A percentile compares a stretch with the other conserved stretches of the same genome.
Evolutionary conservation across 1,140 invertebrate genomes (phyloP).

Genomic region (Panagrolaimus sp.): DNA sequence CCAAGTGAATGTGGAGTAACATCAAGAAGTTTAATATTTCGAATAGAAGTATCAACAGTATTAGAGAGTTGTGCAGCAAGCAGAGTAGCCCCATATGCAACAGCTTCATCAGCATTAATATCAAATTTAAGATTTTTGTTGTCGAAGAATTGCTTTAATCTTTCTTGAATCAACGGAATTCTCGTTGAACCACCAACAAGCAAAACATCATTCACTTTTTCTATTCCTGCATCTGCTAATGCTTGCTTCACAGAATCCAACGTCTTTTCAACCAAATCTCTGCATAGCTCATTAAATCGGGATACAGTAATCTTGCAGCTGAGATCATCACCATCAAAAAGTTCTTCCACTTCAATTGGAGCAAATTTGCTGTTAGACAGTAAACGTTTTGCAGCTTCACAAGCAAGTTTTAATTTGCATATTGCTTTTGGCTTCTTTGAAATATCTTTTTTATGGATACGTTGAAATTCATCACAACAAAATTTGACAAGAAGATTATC

Average conservation of each 20-base stretch:
- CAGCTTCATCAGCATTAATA: slow-evolving; percentile 58
- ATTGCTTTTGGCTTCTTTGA: slow-evolving; percentile 80
- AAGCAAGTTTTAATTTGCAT: slow-evolving; percentile 80
- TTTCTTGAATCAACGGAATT: slow-evolving; percentile 71
- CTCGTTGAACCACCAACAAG: slow-evolving; percentile 92
- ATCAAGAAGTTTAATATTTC: background rate
- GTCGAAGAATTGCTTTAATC: slow-evolving; percentile 68
- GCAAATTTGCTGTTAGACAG: slow-evolving; percentile 86
- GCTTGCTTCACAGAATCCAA: slow-evolving; percentile 90
- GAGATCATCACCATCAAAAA: slow-evolving; percentile 91
- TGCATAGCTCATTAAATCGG: slow-evolving; percentile 83
- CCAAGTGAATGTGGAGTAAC: background rate
- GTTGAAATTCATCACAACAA: slow-evolving; percentile 90
- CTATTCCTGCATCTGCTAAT: slow-evolving; percentile 76
- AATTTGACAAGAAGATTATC: slow-evolving; percentile 79
- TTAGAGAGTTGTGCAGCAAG: slow-evolving; percentile 74
- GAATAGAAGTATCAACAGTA: slow-evolving; percentile 69
- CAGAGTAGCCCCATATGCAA: slow-evolving; percentile 62
- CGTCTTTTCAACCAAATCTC: slow-evolving; percentile 77
- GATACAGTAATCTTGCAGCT: slow-evolving; percentile 88
- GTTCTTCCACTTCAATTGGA: slow-evolving; percentile 85
- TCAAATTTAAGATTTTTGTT: slow-evolving; percentile 87
- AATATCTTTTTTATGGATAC: slow-evolving; percentile 91
- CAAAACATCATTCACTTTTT: slow-evolving; percentile 87
- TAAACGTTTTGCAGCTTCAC: slow-evolving; percentile 88